These are phyloP conservation scores for human (Homo sapiens) DNA, from an alignment of 2,113 vertebrate genomes.

Conservation along the genomic window GRCh38 chr12:108974001-108974500, in stretches of 20 bases:
- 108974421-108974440: conserved; percentile 15
- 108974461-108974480: background rate
- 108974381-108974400: background rate
- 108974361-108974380: background rate
- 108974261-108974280: background rate
- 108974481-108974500: background rate
- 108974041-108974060: background rate
- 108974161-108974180: background rate
- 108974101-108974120: background rate
- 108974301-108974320: background rate
- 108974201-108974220: background rate
- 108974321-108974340: background rate
- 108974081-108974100: background rate
- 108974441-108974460: conserved; percentile 3
- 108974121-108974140: background rate
- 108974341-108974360: background rate
- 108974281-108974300: background rate
- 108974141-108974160: background rate
- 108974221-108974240: background rate
- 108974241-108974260: background rate
- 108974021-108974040: background rate
- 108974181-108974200: background rate
- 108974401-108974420: background rate
- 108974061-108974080: background rate
- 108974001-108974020: background rate